A percentile compares a stretch with the other conserved stretches of the same genome.
Conservation (phyloP, 2,888 invertebrate species). For the Phrixothrix hirtus region DNA sequence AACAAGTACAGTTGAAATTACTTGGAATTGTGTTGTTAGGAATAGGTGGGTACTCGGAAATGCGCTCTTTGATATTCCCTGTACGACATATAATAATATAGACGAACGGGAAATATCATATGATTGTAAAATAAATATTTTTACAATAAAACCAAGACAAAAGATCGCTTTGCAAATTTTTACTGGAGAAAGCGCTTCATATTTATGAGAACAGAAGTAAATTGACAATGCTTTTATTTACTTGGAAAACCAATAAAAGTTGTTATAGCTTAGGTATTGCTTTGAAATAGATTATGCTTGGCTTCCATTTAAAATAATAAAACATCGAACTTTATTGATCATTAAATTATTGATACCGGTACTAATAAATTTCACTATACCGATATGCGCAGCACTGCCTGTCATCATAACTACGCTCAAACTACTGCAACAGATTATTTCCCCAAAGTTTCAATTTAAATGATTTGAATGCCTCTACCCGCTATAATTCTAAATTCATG, state of each 20-base stretch:
- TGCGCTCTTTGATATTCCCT: neutral
- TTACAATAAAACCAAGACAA: constrained; percentile 7
- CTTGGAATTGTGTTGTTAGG: constrained; percentile 3
- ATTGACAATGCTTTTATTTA: constrained; percentile 27
- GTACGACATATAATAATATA: neutral
- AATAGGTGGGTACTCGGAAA: neutral
- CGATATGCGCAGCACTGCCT: too few species aligned
- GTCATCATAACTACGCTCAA: too few species aligned
- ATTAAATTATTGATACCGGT: neutral
- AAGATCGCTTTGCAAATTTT: constrained; percentile 20
- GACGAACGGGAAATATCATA: neutral
- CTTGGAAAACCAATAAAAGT: constrained; percentile 25
- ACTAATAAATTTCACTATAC: too few species aligned
- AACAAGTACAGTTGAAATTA: constrained; percentile 22
- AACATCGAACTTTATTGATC: neutral
- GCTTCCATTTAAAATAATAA: constrained; percentile 7
- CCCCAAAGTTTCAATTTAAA: too few species aligned
- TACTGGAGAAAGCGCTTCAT: constrained; percentile 17
- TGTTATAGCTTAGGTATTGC: constrained; percentile 25
- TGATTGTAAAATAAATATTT: constrained; percentile 1
- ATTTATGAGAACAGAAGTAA: constrained; percentile 26
- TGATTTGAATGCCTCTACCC: too few species aligned
- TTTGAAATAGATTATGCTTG: constrained; percentile 20
- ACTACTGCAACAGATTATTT: too few species aligned
- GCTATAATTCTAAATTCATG: too few species aligned